Evolutionary conservation across 2,888 invertebrate species (phyloP).

Genomic region (Heliconius charithonia): DNA sequence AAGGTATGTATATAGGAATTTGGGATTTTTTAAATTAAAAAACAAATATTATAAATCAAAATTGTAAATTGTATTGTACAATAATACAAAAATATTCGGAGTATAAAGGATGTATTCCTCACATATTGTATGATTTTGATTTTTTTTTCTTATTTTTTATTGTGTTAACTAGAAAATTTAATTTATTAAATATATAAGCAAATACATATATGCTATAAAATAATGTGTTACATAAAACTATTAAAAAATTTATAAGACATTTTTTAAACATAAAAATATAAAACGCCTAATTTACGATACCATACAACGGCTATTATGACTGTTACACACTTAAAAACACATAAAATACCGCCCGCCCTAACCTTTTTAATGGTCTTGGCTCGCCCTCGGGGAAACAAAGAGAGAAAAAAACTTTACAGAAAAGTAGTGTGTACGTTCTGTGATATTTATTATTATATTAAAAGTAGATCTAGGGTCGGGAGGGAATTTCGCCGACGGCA

Average conservation of each 20-base stretch:
- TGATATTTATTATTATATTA: slow-evolving; percentile 82
- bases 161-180: no score
- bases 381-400: slow-evolving; percentile 76
- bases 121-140: no score
- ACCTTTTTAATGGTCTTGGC: slow-evolving; percentile 79
- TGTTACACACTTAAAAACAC: slow-evolving; percentile 81
- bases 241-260: not conserved
- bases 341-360: slow-evolving; percentile 79
- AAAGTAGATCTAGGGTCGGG: slow-evolving; percentile 74
- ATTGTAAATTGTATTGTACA: no score
- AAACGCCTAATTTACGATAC: slow-evolving; percentile 58
- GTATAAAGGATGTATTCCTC: no score
- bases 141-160: no score
- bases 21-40: no score
- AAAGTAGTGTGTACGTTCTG: slow-evolving; percentile 71
- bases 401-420: slow-evolving; percentile 68
- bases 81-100: no score
- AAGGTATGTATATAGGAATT: no score
- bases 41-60: no score
- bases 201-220: not conserved
- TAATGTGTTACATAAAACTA: not conserved
- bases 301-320: slow-evolving; percentile 75
- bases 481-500: slow-evolving; percentile 71
- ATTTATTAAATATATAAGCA: no score
- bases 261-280: slow-evolving; percentile 13